Evolutionary conservation across 2,888 invertebrate genomes (phyloP).

Genomic region (Buathra laborator): DNA sequence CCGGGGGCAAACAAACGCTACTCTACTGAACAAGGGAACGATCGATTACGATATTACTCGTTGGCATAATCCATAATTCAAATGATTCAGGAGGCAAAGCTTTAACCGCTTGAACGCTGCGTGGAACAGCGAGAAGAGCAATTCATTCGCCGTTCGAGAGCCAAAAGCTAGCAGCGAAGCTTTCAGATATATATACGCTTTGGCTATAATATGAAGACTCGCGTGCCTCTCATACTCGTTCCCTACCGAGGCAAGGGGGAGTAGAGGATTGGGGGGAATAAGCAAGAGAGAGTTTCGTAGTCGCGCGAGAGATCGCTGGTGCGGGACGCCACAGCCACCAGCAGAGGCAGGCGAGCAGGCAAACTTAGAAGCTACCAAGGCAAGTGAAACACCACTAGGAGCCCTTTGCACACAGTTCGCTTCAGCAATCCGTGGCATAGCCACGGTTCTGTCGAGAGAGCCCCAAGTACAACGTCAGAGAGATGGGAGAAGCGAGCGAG

Average conservation of each 20-base stretch:
- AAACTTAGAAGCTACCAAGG: slow-evolving; percentile 44
- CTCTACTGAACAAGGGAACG: slow-evolving; percentile 32
- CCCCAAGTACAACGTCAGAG: neutral
- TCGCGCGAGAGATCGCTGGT: slow-evolving; percentile 39
- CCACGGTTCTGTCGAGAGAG: slow-evolving; percentile 30
- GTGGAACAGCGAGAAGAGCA: slow-evolving; percentile 18
- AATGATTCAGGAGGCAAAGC: slow-evolving; percentile 12
- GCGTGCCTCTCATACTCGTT: slow-evolving; percentile 15
- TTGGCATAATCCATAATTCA: slow-evolving; percentile 55
- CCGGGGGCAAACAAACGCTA: slow-evolving; percentile 33
- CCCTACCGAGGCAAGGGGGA: neutral
- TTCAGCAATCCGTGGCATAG: slow-evolving; percentile 39
- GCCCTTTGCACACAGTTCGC: slow-evolving; percentile 28
- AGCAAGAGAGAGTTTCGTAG: slow-evolving; percentile 34
- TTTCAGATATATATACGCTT: neutral
- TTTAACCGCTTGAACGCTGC: neutral
- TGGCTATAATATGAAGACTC: slow-evolving; percentile 19
- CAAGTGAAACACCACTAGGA: slow-evolving; percentile 25
- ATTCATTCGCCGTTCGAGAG: slow-evolving; percentile 16
- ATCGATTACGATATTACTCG: slow-evolving; percentile 49
- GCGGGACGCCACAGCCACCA: slow-evolving; percentile 41
- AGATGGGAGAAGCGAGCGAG: slow-evolving; percentile 8
- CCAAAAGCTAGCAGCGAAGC: slow-evolving; percentile 10
- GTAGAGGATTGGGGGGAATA: neutral
- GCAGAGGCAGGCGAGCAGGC: slow-evolving; percentile 24